Evolutionary conservation across 1,140 invertebrate genomes (phyloP).

Genomic region (Temnothorax longispinosus): DNA sequence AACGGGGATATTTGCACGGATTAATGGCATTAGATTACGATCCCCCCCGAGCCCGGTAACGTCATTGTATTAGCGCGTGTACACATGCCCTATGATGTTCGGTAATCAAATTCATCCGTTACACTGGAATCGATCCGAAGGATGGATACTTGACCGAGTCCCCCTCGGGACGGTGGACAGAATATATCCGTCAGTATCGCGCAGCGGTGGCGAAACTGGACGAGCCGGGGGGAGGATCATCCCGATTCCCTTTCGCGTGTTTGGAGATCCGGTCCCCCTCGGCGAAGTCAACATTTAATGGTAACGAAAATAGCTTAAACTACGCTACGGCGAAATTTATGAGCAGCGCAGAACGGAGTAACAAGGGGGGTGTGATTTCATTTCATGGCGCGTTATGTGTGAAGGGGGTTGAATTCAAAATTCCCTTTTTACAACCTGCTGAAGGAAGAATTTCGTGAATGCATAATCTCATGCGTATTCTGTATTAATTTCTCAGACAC

Average conservation of each 20-base stretch:
- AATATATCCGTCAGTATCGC: constrained; percentile 57
- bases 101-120: constrained; percentile 71
- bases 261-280: constrained; percentile 40
- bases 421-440: constrained; percentile 10
- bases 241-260: constrained; percentile 23
- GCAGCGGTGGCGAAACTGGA: constrained; percentile 44
- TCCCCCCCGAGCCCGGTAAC: constrained; percentile 30
- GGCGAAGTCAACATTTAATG: constrained; percentile 29
- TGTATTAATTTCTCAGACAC: not conserved
- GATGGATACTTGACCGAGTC: constrained; percentile 64
- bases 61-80: constrained; percentile 53
- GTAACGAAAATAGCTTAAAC: constrained; percentile 58
- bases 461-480: too few species aligned
- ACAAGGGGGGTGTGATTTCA: constrained; percentile 52
- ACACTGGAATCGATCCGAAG: constrained; percentile 66
- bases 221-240: constrained; percentile 16
- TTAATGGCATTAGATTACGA: constrained; percentile 34
- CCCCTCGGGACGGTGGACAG: constrained; percentile 61
- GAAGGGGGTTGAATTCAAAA: not conserved
- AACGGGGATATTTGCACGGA: constrained; percentile 37
- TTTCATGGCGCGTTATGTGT: constrained; percentile 55
- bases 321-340: constrained; percentile 50
- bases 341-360: constrained; percentile 38
- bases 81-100: constrained; percentile 63
- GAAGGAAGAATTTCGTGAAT: not conserved